Evolutionary conservation across 2,888 invertebrate species (phyloP), one percentile per base, ranked within the genome.

Genomic region (Diarsia dahlii): DNA sequence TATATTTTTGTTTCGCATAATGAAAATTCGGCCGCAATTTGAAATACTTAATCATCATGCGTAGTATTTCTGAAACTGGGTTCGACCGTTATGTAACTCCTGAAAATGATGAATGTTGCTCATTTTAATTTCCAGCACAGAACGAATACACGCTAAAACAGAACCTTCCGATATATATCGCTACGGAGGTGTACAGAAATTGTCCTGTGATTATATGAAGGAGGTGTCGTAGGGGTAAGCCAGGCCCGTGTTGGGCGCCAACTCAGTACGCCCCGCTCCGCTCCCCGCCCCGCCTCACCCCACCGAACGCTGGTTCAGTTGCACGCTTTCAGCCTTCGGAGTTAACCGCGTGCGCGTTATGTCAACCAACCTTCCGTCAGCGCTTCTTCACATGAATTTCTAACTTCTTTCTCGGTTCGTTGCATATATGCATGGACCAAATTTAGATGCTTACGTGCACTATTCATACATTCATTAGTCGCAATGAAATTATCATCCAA

Each of bases 401-500:
- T 93, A 92, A 90, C 95, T 93, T 91, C 93, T 91, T 92, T 89
- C 90, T 94, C 93, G 96, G 96, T 96, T 96, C 96, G 96, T 96
- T 95, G 96, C 96, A 94, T 93, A 91, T 89, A 94, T 95, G 96
- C 96, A 96, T 96, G 96, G 91, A 94, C 96, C 96, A 96, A 95
- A 91, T 78, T 92, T 96, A 96, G 96, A 95, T 90, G 96, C 96
- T 96, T 96, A 87, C 90, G 90, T 94, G 96, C 95, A 96, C 95
- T 89, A 85, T 90, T 93, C 92, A 93, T 90, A 92, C 91, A 93
- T 93, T 91, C 89, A 90, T 88, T 92, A 91, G 92, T 91, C 78
- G 65, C 69, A 76, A 87, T 87, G 88, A 73, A 84, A 83, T 76
- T 72, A 74, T 87, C 85, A 88, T 82, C 77, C 78, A 48, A 46